Base-by-base conservation (phyloP, 2,797 vertebrate genomes). In the Anguilla pacifica region DNA sequence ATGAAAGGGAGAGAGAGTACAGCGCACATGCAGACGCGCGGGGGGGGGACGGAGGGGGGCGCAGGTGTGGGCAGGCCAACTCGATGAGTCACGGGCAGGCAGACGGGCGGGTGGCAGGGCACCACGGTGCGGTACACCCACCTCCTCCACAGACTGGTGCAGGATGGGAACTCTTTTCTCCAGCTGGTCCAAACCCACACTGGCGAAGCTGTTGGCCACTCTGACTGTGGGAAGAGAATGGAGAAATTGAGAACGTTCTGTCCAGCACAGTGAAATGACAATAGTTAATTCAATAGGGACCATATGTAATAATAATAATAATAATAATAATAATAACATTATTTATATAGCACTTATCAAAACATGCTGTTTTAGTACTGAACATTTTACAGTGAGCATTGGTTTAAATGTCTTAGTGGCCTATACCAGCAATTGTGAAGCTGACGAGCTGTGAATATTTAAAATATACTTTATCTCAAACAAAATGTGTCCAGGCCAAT, bases 91-190 rank as follows among this genome's bases (percentile, higher is more conserved):
- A 57, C 9, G 15, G 55, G 2, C 28, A 17, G 1, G 17, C 9
- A 31, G 39, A 67, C 31, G 55, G 57, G 53, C 11, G 4, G 25
- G 59, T 28, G 35, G 35, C 72, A 59, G 35, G 11, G 31, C 49
- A 86, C 67, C n/a, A 11, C 6, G 31, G 31, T 25, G 11, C 13
- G 28, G 19, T 39, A 19, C 57, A 82, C 88, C 84, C 82, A 96
- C 95, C 95, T 96, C 93, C 1, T 95, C 95, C 25, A 95, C 92
- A 0, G 95, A 93, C 77, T 95, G 94, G 86, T 95, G 94, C 85
- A 96, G 91, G 70, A 96, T 85, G 0, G 96, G 95, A 59, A 96
- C 95, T 87, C 61, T 92, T 3, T 25, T 93, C 89, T 96, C 94
- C 89, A 96, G 90, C 85, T 90, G 90, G 0, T 95, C 94, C 7